Evolutionary conservation across 2,797 vertebrate species (phyloP), one percentile per base, ranked within the genome.

Genomic region (Gymnothorax javanicus): DNA sequence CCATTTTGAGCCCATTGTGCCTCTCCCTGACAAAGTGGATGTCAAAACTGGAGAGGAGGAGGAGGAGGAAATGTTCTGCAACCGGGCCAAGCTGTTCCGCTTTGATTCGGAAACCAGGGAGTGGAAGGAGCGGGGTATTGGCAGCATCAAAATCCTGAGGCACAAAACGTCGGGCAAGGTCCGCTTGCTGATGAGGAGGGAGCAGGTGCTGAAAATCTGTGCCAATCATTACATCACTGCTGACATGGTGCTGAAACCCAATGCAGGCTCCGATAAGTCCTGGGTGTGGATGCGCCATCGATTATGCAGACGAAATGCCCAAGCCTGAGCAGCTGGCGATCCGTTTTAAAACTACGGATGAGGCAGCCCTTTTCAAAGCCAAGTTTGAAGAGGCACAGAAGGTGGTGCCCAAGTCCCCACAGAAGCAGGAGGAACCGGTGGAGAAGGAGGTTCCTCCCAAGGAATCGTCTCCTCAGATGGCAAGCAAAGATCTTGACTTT

Each of bases 11-110:
- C 99, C 98, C 50, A 98, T 99, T 58, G 98, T 99, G 12, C 98
- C 98, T 20, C 97, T 99, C 67, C 98, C 98, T 87, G 98, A 99
- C 90, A 99, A 99, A 91, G 96, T 99, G 84, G 98, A 99, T 93
- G 97, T 99, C 7, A 99, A 98, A 95, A 99, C 98, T 0, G 99
- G 98, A 12, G 99, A 99, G 82, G 99, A 99, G 93, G 98, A 99
- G 84, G 98, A 99, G 89, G 98, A 99, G 90, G 97, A 99, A 90
- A 96, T 99, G 91, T 99, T 98, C 90, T 99, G 98, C 91, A 98
- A 98, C 89, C 96, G 99, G 89, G 98, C 97, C 85, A 99, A 99
- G 88, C 95, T 99, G 6, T 99, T 96, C 58, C 95, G 98, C 83
- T 99, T 99, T 93, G 98, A 99, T 91, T 91, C 94, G 0, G 97